These are phyloP conservation scores for Lasioglossum zephyrum DNA, from an alignment of 2,888 invertebrate species.

Conservation along the genomic window DNA sequence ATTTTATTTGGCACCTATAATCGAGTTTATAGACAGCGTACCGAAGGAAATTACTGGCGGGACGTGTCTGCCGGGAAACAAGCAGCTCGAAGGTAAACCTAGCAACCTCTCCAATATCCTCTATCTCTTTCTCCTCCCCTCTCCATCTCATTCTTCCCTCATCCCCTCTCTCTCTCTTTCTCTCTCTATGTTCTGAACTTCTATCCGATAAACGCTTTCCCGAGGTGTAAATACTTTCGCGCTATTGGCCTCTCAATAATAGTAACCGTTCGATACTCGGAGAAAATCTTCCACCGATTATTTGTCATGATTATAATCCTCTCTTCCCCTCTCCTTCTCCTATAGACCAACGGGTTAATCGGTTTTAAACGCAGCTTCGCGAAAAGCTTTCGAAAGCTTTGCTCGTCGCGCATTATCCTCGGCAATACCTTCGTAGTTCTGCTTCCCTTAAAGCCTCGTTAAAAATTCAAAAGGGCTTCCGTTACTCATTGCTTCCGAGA, in stretches of 20 bases:
- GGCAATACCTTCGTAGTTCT: not conserved
- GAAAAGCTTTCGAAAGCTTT: not conserved
- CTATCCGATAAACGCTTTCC: not conserved
- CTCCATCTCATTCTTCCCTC: not conserved
- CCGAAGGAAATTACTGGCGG: slow-evolving; percentile 88
- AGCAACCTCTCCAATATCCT: slow-evolving; percentile 4
- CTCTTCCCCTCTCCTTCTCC: not conserved
- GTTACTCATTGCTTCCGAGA: not conserved
- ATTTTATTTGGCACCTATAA: slow-evolving; percentile 89
- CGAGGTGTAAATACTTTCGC: not conserved
- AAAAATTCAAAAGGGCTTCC: slow-evolving; percentile 11
- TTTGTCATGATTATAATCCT: not conserved
- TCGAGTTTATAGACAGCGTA: slow-evolving; percentile 92
- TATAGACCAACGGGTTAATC: not conserved
- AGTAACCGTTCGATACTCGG: not conserved
- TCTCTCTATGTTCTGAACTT: not conserved
- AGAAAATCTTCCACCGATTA: not conserved
- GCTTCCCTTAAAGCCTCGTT: not conserved
- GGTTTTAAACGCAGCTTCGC: not conserved
- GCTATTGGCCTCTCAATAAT: slow-evolving; percentile 4
- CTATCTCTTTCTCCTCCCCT: not conserved
- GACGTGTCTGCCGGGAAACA: slow-evolving; percentile 86
- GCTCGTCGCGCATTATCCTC: not conserved
- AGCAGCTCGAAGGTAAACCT: slow-evolving; percentile 88
- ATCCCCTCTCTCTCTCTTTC: not conserved